phyloP scores from a whole-genome alignment of 2,888 invertebrate genomes.

The Acrobasis repandana region DNA sequence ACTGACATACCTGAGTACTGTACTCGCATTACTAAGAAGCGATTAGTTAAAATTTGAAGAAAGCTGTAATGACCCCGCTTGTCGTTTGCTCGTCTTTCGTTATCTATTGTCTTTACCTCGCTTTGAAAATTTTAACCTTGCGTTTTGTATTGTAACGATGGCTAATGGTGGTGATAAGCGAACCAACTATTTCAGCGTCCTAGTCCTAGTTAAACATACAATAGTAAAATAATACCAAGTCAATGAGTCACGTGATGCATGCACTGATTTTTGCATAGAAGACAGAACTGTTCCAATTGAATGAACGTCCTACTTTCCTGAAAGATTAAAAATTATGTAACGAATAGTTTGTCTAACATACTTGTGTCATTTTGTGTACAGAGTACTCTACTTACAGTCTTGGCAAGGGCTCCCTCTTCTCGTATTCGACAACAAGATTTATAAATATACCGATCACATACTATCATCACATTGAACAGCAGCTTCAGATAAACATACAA shows the following conservation, averaged over 20 bases:
- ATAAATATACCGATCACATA: conserved; percentile 38
- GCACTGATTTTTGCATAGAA: not conserved
- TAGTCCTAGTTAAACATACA: conserved; percentile 12
- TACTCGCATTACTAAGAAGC: not conserved
- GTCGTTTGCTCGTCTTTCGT: conserved; percentile 17
- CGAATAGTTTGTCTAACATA: conserved; percentile 37
- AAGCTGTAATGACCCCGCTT: conserved; percentile 13
- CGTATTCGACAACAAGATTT: conserved; percentile 30
- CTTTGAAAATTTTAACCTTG: conserved; percentile 17
- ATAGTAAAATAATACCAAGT: conserved; percentile 5
- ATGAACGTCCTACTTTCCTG: conserved; percentile 13
- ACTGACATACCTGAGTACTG: not conserved
- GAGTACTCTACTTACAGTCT: conserved; percentile 46
- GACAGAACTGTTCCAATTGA: not conserved
- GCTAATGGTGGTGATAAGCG: conserved; percentile 13
- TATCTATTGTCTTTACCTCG: conserved; percentile 20
- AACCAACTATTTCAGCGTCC: conserved; percentile 17
- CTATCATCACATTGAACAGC: conserved; percentile 19
- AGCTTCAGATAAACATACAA: conserved; percentile 12
- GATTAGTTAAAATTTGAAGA: conserved; percentile 10
- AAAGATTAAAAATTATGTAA: conserved; percentile 33
- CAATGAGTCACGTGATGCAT: not conserved
- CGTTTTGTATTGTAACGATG: conserved; percentile 14
- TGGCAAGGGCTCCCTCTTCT: conserved; percentile 49
- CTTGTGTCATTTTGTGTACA: conserved; percentile 31